Base-by-base conservation (phyloP, 2,797 vertebrate species). In the Trichosurus vulpecula region DNA sequence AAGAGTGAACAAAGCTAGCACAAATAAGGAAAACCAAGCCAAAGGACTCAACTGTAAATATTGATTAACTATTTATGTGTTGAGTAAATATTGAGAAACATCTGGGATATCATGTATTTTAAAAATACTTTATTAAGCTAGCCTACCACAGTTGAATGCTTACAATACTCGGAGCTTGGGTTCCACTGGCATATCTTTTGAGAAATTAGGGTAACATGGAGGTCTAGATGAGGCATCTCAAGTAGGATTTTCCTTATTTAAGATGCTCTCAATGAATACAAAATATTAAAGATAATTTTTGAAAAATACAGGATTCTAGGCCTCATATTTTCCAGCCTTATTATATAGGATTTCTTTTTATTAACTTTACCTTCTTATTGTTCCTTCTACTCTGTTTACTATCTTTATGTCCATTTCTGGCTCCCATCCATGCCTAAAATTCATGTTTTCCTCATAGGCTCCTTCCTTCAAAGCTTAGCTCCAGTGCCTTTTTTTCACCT, bases 41-140 rank as follows among this genome's bases (percentile, higher is more conserved):
- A 51, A 95, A 89, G 66, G 47, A 6, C 92, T 4, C 95, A 5
- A 29, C 1, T 35, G 90, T 94, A 54, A 27, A 90, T 89, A 91
- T 74, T 92, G 93, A 47, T n/a, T n/a, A n/a, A n/a, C n/a, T n/a
- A n/a, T n/a, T n/a, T n/a, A n/a, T n/a, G n/a, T n/a, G n/a, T n/a
- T n/a, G n/a, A n/a, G 90, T 94, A 54, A 27, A 90, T 89, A 91
- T 74, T 92, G 93, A 47, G 22, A 96, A 93, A 93, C 2, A 91
- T 54, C 94, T 41, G 58, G 54, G 94, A 94, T 93, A 51, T 6
- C 19, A 41, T 0, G 74, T 1, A 92, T 97, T 96, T 90, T 93
- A 93, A 93, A 22, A 54, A 53, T 90, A 90, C 0, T 52, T 94
- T 12, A 87, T 95, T 90, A 94, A 66, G 35, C 61, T n/a, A 66